Evolutionary conservation across 2,888 invertebrate species (phyloP).

Genomic region (Ethmia dodecea): DNA sequence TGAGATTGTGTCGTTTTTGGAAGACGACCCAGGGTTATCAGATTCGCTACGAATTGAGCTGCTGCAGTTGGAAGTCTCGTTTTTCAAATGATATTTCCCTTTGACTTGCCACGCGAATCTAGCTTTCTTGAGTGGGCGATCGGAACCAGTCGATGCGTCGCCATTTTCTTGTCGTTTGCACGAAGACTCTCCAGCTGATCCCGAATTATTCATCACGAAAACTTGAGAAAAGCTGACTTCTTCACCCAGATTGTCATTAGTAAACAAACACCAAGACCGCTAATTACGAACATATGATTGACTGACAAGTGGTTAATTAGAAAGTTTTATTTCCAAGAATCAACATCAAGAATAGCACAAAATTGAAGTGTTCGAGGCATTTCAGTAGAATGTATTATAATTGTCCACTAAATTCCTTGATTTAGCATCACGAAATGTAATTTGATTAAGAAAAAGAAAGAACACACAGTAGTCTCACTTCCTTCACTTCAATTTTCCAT

Average conservation of each 20-base stretch:
- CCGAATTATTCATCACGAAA: constrained; percentile 53
- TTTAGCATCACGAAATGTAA: too few relatives aligned
- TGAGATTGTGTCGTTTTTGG: constrained; percentile 30
- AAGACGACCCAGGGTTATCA: constrained; percentile 29
- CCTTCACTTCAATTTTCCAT: too few relatives aligned
- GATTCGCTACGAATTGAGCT: constrained; percentile 24
- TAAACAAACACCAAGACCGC: constrained; percentile 72
- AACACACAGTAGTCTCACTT: too few relatives aligned
- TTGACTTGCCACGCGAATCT: constrained; percentile 83
- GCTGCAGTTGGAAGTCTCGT: constrained; percentile 36
- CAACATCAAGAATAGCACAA: too few relatives aligned
- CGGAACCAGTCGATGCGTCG: constrained; percentile 65
- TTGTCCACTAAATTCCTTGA: too few relatives aligned
- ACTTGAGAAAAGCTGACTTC: constrained; percentile 24
- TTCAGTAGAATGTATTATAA: too few relatives aligned
- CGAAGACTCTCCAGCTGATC: constrained; percentile 62
- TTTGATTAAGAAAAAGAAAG: too few relatives aligned
- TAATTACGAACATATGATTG: constrained; percentile 73
- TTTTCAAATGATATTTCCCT: constrained; percentile 79
- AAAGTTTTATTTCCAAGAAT: constrained; percentile 27
- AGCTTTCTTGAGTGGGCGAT: constrained; percentile 81
- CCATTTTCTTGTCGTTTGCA: constrained; percentile 72
- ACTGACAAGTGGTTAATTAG: constrained; percentile 61
- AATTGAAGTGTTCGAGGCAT: too few relatives aligned
- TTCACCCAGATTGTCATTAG: constrained; percentile 46